Conservation (phyloP, 2,888 invertebrate genomes). For the Dusona sp. region DNA sequence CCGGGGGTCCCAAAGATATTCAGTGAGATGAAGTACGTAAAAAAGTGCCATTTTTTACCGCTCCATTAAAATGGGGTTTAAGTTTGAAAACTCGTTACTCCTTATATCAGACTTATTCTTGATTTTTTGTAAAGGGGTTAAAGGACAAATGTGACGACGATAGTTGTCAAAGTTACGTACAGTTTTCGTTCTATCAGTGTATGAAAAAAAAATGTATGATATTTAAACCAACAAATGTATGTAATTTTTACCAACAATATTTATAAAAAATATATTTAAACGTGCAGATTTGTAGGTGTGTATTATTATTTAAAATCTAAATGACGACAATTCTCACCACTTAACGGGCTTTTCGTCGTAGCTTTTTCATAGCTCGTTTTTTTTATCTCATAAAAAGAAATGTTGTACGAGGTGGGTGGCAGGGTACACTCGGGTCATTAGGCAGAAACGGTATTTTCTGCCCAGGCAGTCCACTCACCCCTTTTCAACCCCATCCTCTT, state of each 20-base stretch:
- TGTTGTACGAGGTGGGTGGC: slow-evolving; percentile 68
- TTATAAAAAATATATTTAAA: background rate
- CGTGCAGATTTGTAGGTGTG: background rate
- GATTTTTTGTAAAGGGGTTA: slow-evolving; percentile 23
- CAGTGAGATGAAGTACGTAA: slow-evolving; percentile 15
- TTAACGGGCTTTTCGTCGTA: slow-evolving; percentile 78
- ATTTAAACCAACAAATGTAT: background rate
- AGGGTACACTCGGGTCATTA: slow-evolving; percentile 82
- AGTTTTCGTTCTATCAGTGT: background rate
- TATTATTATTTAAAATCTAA: slow-evolving; percentile 9
- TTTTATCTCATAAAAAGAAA: slow-evolving; percentile 69
- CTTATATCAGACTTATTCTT: slow-evolving; percentile 28
- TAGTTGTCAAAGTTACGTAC: slow-evolving; percentile 38
- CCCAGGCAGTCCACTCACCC: slow-evolving; percentile 65
- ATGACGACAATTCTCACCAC: slow-evolving; percentile 75
- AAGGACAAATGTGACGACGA: slow-evolving; percentile 70
- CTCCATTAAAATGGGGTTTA: slow-evolving; percentile 56
- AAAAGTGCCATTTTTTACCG: slow-evolving; percentile 27
- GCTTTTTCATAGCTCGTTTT: slow-evolving; percentile 70
- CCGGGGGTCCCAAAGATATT: slow-evolving; percentile 29
- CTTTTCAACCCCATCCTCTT: slow-evolving; percentile 47
- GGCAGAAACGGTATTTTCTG: slow-evolving; percentile 76
- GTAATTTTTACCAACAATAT: background rate
- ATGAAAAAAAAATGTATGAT: background rate
- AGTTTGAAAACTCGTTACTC: slow-evolving; percentile 41